These are phyloP conservation scores for Psilanteris sp. DNA, from an alignment of 1,140 invertebrate genomes.

Conservation along the genomic window DNA sequence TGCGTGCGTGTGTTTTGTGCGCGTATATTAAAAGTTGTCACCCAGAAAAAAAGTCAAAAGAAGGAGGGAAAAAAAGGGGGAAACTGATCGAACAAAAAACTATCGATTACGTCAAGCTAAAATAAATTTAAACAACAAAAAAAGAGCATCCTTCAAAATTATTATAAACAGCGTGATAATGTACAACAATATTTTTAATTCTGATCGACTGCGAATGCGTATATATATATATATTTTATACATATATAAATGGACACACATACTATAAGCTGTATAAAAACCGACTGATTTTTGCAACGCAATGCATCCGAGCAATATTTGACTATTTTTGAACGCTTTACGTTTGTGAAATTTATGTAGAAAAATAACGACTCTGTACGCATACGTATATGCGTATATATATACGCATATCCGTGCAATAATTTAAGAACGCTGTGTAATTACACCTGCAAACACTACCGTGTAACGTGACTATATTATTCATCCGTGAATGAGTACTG, in stretches of 20 bases:
- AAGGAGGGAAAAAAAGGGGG: too few species aligned
- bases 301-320: too few species aligned
- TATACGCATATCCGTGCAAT: conserved; percentile 32
- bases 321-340: neutral
- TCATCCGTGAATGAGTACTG: conserved; percentile 31
- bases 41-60: conserved; percentile 9
- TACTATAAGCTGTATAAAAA: too few species aligned
- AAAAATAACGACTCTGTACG: too few species aligned
- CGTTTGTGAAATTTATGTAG: too few species aligned
- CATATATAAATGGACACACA: too few species aligned
- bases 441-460: neutral
- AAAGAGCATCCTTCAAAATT: conserved; percentile 8
- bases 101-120: conserved; percentile 15
- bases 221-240: too few species aligned
- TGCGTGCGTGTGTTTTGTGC: neutral
- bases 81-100: conserved; percentile 21
- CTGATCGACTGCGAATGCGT: too few species aligned
- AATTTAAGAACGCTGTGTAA: conserved; percentile 32
- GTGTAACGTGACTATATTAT: conserved; percentile 46
- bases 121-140: conserved; percentile 19
- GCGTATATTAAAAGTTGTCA: conserved; percentile 28
- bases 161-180: conserved; percentile 12
- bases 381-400: conserved; percentile 47
- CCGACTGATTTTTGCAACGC: too few species aligned
- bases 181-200: conserved; percentile 2